A percentile compares a stretch with the other conserved stretches of the same genome.
Evolutionary conservation across 2,888 invertebrate genomes (phyloP).

Genomic region (Drosophila cognata): DNA sequence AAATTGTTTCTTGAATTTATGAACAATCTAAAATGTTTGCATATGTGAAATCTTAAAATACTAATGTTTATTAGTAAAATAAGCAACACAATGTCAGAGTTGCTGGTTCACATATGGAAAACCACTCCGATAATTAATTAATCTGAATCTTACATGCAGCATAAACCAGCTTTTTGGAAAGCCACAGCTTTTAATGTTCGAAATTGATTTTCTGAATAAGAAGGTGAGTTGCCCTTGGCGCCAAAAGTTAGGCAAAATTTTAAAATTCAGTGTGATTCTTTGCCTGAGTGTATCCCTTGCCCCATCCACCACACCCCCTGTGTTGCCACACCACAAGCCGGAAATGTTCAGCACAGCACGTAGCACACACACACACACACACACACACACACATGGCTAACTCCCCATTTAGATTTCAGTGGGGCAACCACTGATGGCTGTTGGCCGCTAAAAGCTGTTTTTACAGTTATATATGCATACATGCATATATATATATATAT

Average conservation of each 20-base stretch:
- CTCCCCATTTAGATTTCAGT: constrained; percentile 18
- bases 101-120: neutral
- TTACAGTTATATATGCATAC: constrained; percentile 66
- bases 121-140: neutral
- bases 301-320: neutral
- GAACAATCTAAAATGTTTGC: neutral
- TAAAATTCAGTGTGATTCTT: neutral
- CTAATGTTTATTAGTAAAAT: neutral
- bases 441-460: constrained; percentile 80
- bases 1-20: neutral
- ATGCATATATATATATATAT: neutral
- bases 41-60: neutral
- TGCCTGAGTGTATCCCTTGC: neutral
- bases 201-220: neutral
- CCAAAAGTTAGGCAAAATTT: neutral
- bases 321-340: constrained; percentile 44
- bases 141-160: too few species aligned
- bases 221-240: neutral
- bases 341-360: constrained; percentile 78
- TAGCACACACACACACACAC: constrained; percentile 53
- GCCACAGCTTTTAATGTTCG: neutral
- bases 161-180: neutral
- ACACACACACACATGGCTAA: constrained; percentile 13
- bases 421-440: constrained; percentile 45
- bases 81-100: neutral